Base-by-base conservation (phyloP, 2,797 vertebrate species). In the Adrianichthys oophorus region DNA sequence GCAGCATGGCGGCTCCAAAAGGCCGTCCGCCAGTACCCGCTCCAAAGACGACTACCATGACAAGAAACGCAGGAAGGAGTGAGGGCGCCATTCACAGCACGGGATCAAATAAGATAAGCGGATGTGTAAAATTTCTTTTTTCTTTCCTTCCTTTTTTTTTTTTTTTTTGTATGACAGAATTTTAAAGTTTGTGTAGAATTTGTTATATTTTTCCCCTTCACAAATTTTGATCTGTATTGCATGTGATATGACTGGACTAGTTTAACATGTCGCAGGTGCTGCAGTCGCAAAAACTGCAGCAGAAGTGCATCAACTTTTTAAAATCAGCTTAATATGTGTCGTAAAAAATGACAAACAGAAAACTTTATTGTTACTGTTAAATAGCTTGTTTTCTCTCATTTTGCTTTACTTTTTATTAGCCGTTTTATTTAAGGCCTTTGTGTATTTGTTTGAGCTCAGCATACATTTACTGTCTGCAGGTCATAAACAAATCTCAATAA, bases 41-140 rank as follows among this genome's bases (percentile, higher is more conserved):
- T 95, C 95, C 1, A 98, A 98, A 83, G 96, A 99, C 71, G 96
- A 98, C 1, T 98, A 99, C 77, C 95, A 98, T 2, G 96, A 98
- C 80, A 99, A 99, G 87, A 99, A 98, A 68, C 95, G 96, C 83
- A 93, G 97, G 78, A 98, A 98, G 93, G 97, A 98, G 79, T 99
- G 87, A 95, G 76, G 13, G 52, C 7, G 0, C 4, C 48, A 0
- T 4, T 19, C 6, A 8, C 40, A 50, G 21, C 41, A 15, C 42
- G 41, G 52, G 62, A 54, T 45, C 46, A 32, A 16, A 0, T 24
- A 18, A 23, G 3, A 5, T 50, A 56, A 14, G 54, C 51, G 0
- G 1, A 26, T 47, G 55, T 48, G 48, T 16, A 37, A 37, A 12
- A 50, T 45, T 4, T 68, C 51, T 52, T 63, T 7, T 44, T 0